Evolutionary conservation across 35 echinoderm and acorn worm species (phyloP).

Genomic region (Heliocidaris tuberculata): DNA sequence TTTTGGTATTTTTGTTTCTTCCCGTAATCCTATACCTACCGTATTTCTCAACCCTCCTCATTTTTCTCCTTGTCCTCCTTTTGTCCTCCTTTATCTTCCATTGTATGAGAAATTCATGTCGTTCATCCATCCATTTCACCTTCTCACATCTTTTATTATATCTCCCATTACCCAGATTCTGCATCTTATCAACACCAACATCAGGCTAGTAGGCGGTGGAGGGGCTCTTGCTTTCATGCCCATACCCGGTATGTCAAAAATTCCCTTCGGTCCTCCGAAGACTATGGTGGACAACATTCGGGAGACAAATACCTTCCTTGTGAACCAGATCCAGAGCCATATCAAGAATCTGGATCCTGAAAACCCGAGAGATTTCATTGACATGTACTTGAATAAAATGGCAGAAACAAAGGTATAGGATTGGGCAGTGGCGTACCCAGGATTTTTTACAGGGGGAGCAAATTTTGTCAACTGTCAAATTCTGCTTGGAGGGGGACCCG

Average conservation of each 20-base stretch:
- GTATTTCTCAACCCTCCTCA: no score
- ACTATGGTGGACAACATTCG: neutral
- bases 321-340: slow-evolving; percentile 35
- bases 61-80: no score
- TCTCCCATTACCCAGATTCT: neutral
- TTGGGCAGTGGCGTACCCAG: no score
- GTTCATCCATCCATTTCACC: no score
- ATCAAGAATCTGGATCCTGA: slow-evolving; percentile 1
- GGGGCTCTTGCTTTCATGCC: slow-evolving; percentile 15
- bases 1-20: no score
- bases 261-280: neutral
- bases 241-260: neutral
- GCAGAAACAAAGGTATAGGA: slow-evolving; percentile 38
- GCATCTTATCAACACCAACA: neutral
- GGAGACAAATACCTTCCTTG: slow-evolving; percentile 26
- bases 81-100: no score
- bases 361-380: slow-evolving; percentile 64
- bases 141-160: no score
- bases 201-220: slow-evolving; percentile 26
- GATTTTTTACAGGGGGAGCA: no score
- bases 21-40: no score
- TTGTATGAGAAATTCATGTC: no score
- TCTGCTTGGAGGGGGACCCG: no score
- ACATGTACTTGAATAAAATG: slow-evolving; percentile 56
- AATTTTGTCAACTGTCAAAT: no score